phyloP scores from a whole-genome alignment of 2,113 vertebrate species.

The Hemibagrus wyckioides region DNA sequence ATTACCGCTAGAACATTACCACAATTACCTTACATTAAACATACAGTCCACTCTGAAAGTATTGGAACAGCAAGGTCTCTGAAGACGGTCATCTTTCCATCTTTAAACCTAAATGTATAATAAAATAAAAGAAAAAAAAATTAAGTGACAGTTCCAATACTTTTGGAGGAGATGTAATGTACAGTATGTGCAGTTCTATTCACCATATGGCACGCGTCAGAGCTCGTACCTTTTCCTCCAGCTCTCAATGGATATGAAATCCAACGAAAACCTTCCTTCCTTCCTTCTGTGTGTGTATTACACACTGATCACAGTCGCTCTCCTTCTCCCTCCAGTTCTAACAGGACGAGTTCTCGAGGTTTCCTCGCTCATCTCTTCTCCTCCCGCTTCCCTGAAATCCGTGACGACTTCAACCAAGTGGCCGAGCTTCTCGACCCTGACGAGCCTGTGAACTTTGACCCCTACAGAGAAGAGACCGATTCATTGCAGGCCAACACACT shows the following conservation, averaged over 20 bases:
- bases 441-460: slow-evolving; percentile 72
- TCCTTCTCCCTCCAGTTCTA: slow-evolving; percentile 58
- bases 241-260: not conserved
- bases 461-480: slow-evolving; percentile 80
- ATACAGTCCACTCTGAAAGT: not conserved
- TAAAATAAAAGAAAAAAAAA: not conserved
- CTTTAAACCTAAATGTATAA: too few relatives aligned
- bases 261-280: not conserved
- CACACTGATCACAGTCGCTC: rapidly evolving
- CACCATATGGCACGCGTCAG: not conserved
- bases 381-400: slow-evolving; percentile 79
- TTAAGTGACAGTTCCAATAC: not conserved
- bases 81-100: too few relatives aligned
- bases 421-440: slow-evolving; percentile 76
- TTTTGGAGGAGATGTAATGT: not conserved
- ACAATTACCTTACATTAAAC: not conserved
- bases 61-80: too few relatives aligned
- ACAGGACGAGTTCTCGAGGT: slow-evolving; percentile 74
- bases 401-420: slow-evolving; percentile 73
- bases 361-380: slow-evolving; percentile 78
- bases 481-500: slow-evolving; percentile 82
- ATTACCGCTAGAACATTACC: not conserved
- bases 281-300: not conserved
- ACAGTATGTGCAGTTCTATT: not conserved
- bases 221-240: not conserved